phyloP scores from a whole-genome alignment of 2,797 vertebrate species.

The Macrochelys suwanniensis region DNA sequence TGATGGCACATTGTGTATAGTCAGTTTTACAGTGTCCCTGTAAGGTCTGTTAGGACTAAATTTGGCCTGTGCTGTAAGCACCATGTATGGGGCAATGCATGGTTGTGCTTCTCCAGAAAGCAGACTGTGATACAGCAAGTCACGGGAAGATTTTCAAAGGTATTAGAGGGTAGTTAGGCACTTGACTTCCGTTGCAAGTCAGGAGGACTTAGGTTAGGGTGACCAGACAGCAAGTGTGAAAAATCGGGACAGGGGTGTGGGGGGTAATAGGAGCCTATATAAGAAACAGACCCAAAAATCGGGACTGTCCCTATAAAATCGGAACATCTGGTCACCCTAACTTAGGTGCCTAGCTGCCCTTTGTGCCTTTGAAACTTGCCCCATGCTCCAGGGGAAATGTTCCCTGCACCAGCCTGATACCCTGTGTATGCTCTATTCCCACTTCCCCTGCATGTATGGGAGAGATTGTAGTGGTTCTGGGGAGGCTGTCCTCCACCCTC shows the following conservation, averaged over 20 bases:
- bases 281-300: too few relatives aligned
- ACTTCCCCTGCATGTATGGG: not conserved
- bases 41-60: not conserved
- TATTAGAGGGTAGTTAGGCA: not conserved
- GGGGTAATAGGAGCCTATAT: too few relatives aligned
- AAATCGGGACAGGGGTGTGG: too few relatives aligned
- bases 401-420: not conserved
- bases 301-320: too few relatives aligned
- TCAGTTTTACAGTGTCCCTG: not conserved
- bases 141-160: not conserved
- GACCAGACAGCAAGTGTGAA: too few relatives aligned
- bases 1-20: not conserved
- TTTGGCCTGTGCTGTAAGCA: fast-evolving
- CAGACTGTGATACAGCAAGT: too few relatives aligned
- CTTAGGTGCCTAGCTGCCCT: not conserved
- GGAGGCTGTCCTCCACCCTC: not conserved
- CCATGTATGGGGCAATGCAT: not conserved
- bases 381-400: not conserved
- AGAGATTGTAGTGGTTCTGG: not conserved
- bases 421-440: not conserved
- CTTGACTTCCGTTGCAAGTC: not conserved
- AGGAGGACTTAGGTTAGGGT: not conserved
- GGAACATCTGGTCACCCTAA: too few relatives aligned
- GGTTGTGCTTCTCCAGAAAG: not conserved
- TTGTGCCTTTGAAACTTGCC: not conserved